A percentile compares a stretch with the other conserved stretches of the same genome.
Evolutionary conservation across 2,113 vertebrate genomes (phyloP).

Genomic region (Ammospiza nelsoni): DNA sequence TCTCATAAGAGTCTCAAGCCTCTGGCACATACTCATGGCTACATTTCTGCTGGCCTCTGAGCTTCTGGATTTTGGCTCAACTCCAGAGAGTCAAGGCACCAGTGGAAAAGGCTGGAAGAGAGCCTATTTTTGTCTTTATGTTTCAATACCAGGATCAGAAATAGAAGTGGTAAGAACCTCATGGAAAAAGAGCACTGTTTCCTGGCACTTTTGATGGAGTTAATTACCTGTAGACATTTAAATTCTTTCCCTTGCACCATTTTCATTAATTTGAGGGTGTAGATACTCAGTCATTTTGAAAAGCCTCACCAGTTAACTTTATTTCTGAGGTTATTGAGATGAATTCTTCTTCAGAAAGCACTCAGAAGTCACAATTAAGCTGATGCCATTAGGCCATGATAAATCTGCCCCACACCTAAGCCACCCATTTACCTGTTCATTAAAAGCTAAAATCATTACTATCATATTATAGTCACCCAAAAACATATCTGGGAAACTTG

Average conservation of each 20-base stretch:
- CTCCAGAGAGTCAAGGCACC: neutral
- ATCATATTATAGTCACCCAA: neutral
- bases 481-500: neutral
- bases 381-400: neutral
- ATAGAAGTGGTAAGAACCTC: constrained; percentile 10
- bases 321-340: neutral
- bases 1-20: neutral
- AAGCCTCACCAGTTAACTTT: neutral
- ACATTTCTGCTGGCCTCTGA: neutral
- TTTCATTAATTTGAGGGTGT: neutral
- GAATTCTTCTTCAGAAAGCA: neutral
- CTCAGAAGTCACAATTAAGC: neutral
- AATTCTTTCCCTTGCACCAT: neutral
- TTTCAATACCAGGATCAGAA: constrained; percentile 21
- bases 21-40: neutral
- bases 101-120: constrained; percentile 20
- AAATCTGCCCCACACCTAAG: neutral
- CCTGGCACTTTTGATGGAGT: neutral
- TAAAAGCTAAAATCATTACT: neutral
- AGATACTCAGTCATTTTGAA: neutral
- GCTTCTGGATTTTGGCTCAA: constrained; percentile 26
- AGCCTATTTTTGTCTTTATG: neutral
- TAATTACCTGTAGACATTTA: neutral
- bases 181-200: neutral
- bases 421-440: neutral